Conservation (phyloP, 2,888 invertebrate species). For the Drosophila antonietae region DNA sequence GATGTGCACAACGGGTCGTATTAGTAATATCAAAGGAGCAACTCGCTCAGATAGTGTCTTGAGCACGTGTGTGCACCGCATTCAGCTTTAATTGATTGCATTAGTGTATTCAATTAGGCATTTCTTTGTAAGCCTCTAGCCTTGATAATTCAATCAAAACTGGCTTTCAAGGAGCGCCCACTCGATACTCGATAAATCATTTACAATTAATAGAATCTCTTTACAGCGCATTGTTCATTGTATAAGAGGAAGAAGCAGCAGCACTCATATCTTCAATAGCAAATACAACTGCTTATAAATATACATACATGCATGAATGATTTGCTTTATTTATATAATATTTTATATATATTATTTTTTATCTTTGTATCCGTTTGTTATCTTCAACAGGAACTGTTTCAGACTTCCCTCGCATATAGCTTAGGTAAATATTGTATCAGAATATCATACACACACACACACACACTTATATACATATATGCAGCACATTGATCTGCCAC, state of each 20-base stretch:
- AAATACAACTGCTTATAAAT: too few relatives aligned
- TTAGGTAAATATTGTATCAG: background rate
- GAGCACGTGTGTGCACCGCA: constrained; percentile 47
- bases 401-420: background rate
- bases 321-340: too few relatives aligned
- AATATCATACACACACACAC: background rate
- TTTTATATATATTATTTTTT: background rate
- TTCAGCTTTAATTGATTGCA: constrained; percentile 69
- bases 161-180: constrained; percentile 21
- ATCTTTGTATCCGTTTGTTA: too few relatives aligned
- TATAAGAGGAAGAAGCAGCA: background rate
- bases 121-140: constrained; percentile 12
- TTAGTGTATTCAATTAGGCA: constrained; percentile 62
- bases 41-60: constrained; percentile 6
- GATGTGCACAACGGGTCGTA: constrained; percentile 25
- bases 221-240: constrained; percentile 2
- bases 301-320: too few relatives aligned
- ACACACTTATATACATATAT: background rate
- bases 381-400: background rate
- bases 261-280: too few relatives aligned
- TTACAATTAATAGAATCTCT: constrained; percentile 52
- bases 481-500: background rate
- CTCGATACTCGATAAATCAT: background rate
- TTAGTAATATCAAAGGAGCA: constrained; percentile 39
- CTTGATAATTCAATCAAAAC: constrained; percentile 61